Evolutionary conservation across 2,113 vertebrate species (phyloP).

Genomic region (Plecturocebus donacophilus): DNA sequence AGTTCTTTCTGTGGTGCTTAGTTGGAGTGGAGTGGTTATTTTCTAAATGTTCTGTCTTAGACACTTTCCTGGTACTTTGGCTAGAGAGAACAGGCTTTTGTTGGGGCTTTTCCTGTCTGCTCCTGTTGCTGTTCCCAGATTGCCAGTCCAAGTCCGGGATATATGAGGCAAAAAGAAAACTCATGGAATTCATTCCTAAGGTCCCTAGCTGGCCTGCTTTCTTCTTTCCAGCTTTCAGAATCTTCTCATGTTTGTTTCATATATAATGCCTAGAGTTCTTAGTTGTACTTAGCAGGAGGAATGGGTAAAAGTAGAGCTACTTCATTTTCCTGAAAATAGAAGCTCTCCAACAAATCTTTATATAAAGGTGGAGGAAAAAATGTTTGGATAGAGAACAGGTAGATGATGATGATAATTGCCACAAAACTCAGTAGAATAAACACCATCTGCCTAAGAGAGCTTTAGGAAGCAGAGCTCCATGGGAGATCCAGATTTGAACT

Average conservation of each 20-base stretch:
- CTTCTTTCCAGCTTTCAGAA: constrained; percentile 3
- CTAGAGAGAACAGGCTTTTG: constrained; percentile 5
- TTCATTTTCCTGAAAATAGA: neutral
- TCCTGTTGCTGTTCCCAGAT: neutral
- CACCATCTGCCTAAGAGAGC: neutral
- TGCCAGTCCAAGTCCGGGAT: neutral
- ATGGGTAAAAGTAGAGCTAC: neutral
- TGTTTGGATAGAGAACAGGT: neutral
- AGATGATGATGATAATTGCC: neutral
- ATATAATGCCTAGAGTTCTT: neutral
- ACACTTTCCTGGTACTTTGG: constrained; percentile 9
- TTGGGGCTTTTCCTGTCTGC: neutral
- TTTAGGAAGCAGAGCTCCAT: neutral
- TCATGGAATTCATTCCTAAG: neutral
- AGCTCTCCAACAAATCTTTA: neutral
- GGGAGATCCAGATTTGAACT: neutral
- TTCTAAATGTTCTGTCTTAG: constrained; percentile 31
- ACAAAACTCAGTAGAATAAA: neutral
- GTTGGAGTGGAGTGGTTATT: neutral
- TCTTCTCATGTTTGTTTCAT: neutral
- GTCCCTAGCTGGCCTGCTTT: neutral
- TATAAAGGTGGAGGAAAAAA: neutral
- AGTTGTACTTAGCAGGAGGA: neutral
- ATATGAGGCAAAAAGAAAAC: neutral
- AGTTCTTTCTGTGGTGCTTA: neutral